Base-by-base conservation (phyloP, 2,113 vertebrate genomes). In the Hiodon tergisus region DNA sequence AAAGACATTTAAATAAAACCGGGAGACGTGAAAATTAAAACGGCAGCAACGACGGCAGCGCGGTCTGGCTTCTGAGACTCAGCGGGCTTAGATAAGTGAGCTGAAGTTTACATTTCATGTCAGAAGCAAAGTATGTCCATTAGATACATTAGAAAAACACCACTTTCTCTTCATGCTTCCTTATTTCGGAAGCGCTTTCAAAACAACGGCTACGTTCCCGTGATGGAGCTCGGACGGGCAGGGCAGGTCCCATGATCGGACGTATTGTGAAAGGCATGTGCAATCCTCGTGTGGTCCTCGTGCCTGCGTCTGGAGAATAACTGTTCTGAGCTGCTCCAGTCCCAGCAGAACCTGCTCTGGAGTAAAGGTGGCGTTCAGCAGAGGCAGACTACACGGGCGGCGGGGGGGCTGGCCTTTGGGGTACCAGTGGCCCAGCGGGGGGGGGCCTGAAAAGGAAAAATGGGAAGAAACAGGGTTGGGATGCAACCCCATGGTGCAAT, bases 331-430 rank as follows among this genome's bases (percentile, higher is more conserved):
- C 61, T 1, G 50, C 54, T 50, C 4, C 8, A 55, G 72, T 60
- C 14, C 55, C 62, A 65, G 31, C 31, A 31, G 31, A 31, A 31
- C 31, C 31, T 31, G 31, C 31, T 31, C 31, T 31, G 31, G 31
- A 31, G 31, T 31, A 31, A 31, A 31, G 1, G 31, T 0, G 31
- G 1, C 31, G 31, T 31, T 31, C 31, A 31, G 31, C 31, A 1
- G 31, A 31, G 31, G 11, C 68, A 74, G 79, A 83, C 81, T 90
- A 89, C 72, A 89, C 81, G 3, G 91, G 90, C 1, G 89, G 90
- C 0, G 85, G 77, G 2, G 91, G 91, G 61, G 89, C 88, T 3
- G 89, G 79, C 90, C 91, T 89, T 81, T 87, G 91, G 88, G 90
- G 91, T 86, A 90, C 79, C 73, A 88, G 84, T 69, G 88, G 83